Percentiles rank a stretch among this genome's conserved stretches.
These are phyloP conservation scores for Pristionchus maxplancki DNA, from an alignment of 2,888 invertebrate genomes.

Conservation along the genomic window DNA sequence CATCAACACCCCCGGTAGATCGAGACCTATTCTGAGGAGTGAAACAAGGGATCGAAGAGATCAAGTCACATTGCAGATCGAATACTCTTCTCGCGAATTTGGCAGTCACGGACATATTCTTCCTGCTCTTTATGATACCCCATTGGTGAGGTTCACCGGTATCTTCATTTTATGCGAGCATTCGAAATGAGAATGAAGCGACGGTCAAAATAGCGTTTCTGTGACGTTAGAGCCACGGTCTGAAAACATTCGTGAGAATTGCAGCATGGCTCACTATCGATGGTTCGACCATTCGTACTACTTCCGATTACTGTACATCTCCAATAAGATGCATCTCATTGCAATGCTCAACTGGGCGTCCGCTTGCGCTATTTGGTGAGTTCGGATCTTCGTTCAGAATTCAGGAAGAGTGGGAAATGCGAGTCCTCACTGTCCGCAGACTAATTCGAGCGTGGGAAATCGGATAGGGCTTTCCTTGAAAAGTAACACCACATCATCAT, in stretches of 20 bases:
- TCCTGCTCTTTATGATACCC: conserved; percentile 72
- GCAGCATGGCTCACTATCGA: conserved; percentile 70
- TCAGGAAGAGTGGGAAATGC: no score
- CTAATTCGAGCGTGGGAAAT: no score
- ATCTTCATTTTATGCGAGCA: no score
- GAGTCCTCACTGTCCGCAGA: no score
- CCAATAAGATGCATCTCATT: conserved; percentile 70
- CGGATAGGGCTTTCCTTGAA: no score
- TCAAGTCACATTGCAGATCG: conserved; percentile 61
- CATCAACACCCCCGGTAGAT: conserved; percentile 7
- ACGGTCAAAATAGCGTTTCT: no score
- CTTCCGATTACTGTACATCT: conserved; percentile 72
- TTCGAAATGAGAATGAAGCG: no score
- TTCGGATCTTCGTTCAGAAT: not conserved
- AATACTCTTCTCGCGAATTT: conserved; percentile 72
- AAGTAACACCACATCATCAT: not conserved
- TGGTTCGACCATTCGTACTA: conserved; percentile 66
- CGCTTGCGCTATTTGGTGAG: conserved; percentile 74
- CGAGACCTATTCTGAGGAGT: not conserved
- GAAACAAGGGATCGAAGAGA: not conserved
- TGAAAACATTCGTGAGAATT: not conserved
- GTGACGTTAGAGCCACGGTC: no score
- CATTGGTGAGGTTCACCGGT: conserved; percentile 58
- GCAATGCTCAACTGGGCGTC: conserved; percentile 74
- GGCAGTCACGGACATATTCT: conserved; percentile 75